A percentile compares a stretch with the other conserved stretches of the same genome.
phyloP scores from a whole-genome alignment of 1,140 invertebrate genomes.

The Drosophila repleta region DNA sequence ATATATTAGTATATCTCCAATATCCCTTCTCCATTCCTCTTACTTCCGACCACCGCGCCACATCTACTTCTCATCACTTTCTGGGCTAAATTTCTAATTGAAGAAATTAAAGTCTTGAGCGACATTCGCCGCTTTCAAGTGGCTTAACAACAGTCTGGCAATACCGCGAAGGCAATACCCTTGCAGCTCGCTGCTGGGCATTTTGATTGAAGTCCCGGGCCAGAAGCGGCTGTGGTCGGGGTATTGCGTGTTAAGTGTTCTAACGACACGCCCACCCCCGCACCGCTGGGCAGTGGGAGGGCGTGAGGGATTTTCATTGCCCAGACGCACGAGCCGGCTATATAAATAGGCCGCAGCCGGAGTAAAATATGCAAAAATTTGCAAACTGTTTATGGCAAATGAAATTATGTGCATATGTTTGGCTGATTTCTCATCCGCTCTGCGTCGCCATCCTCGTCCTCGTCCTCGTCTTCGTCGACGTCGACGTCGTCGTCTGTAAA shows the following conservation, averaged over 20 bases:
- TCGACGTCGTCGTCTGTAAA: constrained; percentile 11
- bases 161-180: neutral
- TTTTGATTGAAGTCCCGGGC: constrained; percentile 30
- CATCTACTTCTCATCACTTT: constrained; percentile 1
- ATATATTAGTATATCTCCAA: too few species aligned
- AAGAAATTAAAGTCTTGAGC: constrained; percentile 16
- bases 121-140: neutral
- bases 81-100: constrained; percentile 20
- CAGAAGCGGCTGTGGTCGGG: neutral
- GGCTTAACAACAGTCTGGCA: too few species aligned
- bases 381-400: constrained; percentile 41
- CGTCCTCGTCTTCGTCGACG: neutral
- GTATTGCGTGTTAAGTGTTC: constrained; percentile 42
- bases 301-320: neutral
- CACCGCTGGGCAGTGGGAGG: neutral
- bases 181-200: neutral
- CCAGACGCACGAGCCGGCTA: constrained; percentile 27
- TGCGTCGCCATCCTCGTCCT: neutral
- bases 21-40: too few species aligned
- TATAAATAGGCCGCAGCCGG: constrained; percentile 49
- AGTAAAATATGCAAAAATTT: constrained; percentile 49
- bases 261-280: neutral
- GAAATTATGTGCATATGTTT: constrained; percentile 46
- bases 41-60: too few species aligned
- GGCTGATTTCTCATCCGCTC: constrained; percentile 19